Evolutionary conservation across 2,888 invertebrate species (phyloP), one percentile per base, ranked within the genome.

Genomic region (Cataglyphis albicans): DNA sequence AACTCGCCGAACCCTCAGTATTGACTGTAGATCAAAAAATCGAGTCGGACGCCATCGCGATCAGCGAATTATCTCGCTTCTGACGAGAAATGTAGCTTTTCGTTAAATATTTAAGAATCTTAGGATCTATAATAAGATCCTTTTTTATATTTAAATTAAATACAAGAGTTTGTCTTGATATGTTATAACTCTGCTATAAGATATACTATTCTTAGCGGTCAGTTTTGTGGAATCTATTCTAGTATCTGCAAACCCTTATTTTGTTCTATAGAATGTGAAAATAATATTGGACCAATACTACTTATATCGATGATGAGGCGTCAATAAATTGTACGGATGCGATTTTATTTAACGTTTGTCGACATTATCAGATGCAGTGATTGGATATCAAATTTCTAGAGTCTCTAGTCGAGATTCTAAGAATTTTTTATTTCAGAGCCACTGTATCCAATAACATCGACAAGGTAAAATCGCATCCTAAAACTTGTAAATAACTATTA

Each of bases 1-100:
- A 94, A 94, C 84, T 94, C 94, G 12, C 94, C 94, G 29, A 94
- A 94, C 88, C 94, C 94, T 72, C 93, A 92, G 84, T 94, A 94
- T 89, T 94, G 92, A 94, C 83, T 84, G 3, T 88, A 82, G 57
- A 75, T 59, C 9, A 21, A 35, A 3, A 52, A 52, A 52, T 38
- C 10, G 4, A 35, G 12, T 21, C 52, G 3, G 10, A 25, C 18
- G 10, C 6, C 21, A 15, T 59, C 7, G 41, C 57, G 32, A 78
- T 70, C 57, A 32, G 21, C 41, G 9, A 35, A 48, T 61, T n/a
- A 10, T 15, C 3, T 76, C 25, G 29, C 4, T 4, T 63, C 6
- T 25, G 25, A 29, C 3, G 32, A 29, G 12, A 25, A 44, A 15
- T 21, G 15, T 21, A 74, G 10, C 32, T 29, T 44, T 25, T 41